Evolutionary conservation across 1,140 invertebrate genomes (phyloP).

Genomic region (Nixonia krombeini): DNA sequence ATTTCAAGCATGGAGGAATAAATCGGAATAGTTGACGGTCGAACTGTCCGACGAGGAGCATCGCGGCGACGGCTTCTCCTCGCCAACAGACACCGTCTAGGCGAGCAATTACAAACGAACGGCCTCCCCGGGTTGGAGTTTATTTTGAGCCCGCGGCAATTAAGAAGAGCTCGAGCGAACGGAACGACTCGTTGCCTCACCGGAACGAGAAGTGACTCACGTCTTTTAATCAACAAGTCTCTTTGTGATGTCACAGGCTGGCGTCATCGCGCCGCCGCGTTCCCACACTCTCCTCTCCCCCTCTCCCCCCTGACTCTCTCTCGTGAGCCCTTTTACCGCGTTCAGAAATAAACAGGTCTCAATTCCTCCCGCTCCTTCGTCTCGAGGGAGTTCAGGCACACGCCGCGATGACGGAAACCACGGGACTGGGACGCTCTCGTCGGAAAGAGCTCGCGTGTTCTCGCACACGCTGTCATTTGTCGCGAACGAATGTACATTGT

Average conservation of each 20-base stretch:
- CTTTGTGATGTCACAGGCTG: conserved; percentile 60
- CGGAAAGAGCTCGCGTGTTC: too few species aligned
- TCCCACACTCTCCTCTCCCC: conserved; percentile 61
- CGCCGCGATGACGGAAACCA: conserved; percentile 9
- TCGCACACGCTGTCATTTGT: too few species aligned
- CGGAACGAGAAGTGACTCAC: conserved; percentile 45
- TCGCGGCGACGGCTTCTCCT: conserved; percentile 11
- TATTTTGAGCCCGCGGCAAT: conserved; percentile 65
- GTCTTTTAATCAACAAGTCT: conserved; percentile 55
- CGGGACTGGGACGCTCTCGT: conserved; percentile 11
- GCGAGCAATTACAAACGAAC: conserved; percentile 60
- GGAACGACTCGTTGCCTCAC: conserved; percentile 53
- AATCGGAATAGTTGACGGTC: too few species aligned
- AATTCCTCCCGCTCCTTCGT: conserved; percentile 11
- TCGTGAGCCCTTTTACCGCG: conserved; percentile 34
- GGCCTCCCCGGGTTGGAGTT: conserved; percentile 53
- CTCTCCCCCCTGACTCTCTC: conserved; percentile 54
- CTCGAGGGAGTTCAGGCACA: conserved; percentile 3
- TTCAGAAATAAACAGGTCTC: conserved; percentile 39
- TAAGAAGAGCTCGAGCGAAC: conserved; percentile 54
- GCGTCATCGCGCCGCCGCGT: conserved; percentile 45
- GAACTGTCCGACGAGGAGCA: neutral
- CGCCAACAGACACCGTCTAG: conserved; percentile 52
- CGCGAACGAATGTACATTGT: too few species aligned
- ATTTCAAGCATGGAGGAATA: too few species aligned